Evolutionary conservation across 2,113 vertebrate species (phyloP).

Genomic region (Carollia perspicillata): DNA sequence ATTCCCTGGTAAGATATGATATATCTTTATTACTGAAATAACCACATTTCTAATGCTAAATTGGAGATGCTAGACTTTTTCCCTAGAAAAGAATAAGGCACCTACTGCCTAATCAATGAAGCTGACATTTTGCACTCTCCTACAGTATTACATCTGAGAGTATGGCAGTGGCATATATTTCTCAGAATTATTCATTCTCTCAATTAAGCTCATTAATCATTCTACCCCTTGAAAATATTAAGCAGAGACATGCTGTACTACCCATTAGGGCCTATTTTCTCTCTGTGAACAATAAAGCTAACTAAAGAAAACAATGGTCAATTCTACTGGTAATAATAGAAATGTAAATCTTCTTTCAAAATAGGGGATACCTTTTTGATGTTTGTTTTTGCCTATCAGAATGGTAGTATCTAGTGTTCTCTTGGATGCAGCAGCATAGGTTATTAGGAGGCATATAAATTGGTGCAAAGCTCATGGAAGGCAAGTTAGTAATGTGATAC

Average conservation of each 20-base stretch:
- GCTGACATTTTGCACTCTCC: not conserved
- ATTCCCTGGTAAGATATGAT: constrained; percentile 2
- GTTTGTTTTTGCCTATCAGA: not conserved
- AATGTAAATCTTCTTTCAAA: constrained; percentile 20
- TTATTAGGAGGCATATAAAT: not conserved
- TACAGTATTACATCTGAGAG: not conserved
- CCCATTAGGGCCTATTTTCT: not conserved
- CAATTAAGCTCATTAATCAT: not conserved
- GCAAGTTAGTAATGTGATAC: constrained; percentile 16
- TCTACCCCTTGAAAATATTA: not conserved
- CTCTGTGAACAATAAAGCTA: constrained; percentile 3
- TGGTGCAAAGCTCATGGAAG: not conserved
- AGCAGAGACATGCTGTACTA: not conserved
- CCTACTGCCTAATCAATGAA: not conserved
- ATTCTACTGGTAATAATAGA: not conserved
- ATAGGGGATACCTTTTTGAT: not conserved
- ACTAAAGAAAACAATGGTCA: not conserved
- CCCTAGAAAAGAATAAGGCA: not conserved
- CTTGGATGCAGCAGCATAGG: not conserved
- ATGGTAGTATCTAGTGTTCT: not conserved
- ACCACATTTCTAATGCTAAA: constrained; percentile 22
- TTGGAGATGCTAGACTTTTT: not conserved
- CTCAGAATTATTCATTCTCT: not conserved
- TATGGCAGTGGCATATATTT: not conserved
- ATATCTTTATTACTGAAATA: constrained; percentile 21